Conservation (phyloP, 2,888 invertebrate genomes). For the Tetanocera ferruginea region DNA sequence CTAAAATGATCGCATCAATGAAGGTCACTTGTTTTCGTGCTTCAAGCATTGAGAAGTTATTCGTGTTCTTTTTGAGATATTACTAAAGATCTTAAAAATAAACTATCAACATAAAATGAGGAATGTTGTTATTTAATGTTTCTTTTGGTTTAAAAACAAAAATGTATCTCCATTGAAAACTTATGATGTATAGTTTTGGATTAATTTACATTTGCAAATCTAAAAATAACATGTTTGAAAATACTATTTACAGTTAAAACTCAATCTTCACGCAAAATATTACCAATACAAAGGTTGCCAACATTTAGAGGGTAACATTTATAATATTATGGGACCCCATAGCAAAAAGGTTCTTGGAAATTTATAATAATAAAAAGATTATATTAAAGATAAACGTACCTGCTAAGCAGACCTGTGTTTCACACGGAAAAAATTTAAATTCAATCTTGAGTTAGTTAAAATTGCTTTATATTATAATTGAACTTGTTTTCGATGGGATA, state of each 20-base stretch:
- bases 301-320: not conserved
- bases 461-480: not conserved
- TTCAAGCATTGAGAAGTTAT: no score
- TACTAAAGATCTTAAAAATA: no score
- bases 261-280: not conserved
- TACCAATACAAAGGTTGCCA: not conserved
- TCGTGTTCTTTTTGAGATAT: no score
- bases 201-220: no score
- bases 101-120: no score
- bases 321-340: not conserved
- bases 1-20: no score
- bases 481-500: not conserved
- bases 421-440: not conserved
- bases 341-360: not conserved
- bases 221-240: not conserved
- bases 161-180: no score
- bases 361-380: not conserved
- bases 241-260: constrained; percentile 25
- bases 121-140: no score
- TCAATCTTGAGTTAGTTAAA: constrained; percentile 19
- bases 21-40: no score
- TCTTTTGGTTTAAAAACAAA: no score
- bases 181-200: no score
- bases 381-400: constrained; percentile 30
- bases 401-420: constrained; percentile 13